Evolutionary conservation across 1,140 invertebrate genomes (phyloP), one percentile per base, ranked within the genome.

Genomic region (Andrena cerasifolii): DNA sequence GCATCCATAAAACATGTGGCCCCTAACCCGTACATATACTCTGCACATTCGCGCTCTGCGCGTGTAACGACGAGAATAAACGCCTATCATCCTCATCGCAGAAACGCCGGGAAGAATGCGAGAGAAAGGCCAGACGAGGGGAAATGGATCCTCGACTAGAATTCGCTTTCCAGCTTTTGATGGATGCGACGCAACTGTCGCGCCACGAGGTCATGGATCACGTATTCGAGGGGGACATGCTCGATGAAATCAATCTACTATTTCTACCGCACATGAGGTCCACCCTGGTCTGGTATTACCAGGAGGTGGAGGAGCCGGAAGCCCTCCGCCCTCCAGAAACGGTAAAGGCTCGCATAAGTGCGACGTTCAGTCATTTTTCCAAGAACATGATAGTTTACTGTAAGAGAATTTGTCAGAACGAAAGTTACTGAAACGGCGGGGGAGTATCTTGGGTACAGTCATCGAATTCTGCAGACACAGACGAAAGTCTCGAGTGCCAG

Each of bases 261-360:
- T 98, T 98, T 89, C 91, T 96, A 10, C 96, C 96, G 0, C 96
- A 98, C 87, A 97, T 97, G 95, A 94, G 95, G 79, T 96, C 96
- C 66, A 98, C 97, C 86, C 94, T 98, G 36, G 94, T 98, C 78
- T 98, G 98, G 96, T 98, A 97, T 89, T 98, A 98, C 88, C 97
- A 98, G 93, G 97, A 98, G 74, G 95, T 96, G 24, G 95, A 96
- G 84, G 96, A 97, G 80, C 83, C 94, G 0, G 95, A 96, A 84
- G 92, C 92, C 0, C 90, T 92, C 24, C 91, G 92, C 58, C 91
- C 89, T 8, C 90, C 83, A 28, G 95, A 95, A 82, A 74, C 36
- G 63, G 83, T 85, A 62, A 24, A n/a, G 12, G 10, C 49, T 24
- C 6, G 3, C 28, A 1, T n/a, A n/a, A n/a, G n/a, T n/a, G n/a